Base-by-base conservation (phyloP, 2,113 vertebrate species). In the Grallaria varia region DNA sequence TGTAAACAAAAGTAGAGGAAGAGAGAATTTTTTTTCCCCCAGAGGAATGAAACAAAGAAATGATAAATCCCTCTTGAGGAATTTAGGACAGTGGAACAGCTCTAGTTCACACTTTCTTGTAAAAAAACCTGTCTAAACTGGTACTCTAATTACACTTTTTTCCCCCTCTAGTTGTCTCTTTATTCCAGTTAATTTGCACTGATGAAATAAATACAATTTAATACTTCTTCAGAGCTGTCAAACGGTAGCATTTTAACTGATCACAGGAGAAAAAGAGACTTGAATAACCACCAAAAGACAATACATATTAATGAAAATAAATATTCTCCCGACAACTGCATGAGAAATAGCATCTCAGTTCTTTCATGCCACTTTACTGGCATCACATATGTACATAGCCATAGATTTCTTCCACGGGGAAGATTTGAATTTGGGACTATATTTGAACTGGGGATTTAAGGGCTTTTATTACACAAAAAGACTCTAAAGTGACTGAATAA, bases 311-410 rank as follows among this genome's bases (percentile, higher is more conserved):
- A 22, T 58, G 42, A 66, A 76, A 64, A 53, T 27, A 28, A 89
- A n/a, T 67, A 84, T 59, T 81, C 14, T 82, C 13, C 27, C 40
- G 28, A 58, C 12, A 78, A 13, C 9, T 76, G 25, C 28, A 39
- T 58, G 44, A 76, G 40, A 86, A 96, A 80, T 76, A 37, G 5
- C 37, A 8, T 28, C 14, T 76, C 33, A 35, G 1, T 79, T 83
- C 14, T 62, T 86, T n/a, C 39, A 39, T 68, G 22, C 50, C 53
- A 45, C 23, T 44, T 68, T 81, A 40, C 45, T 85, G 39, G 15
- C 72, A 16, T 66, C 1, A 0, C 12, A 3, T 21, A 27, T 42
- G 10, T 10, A 9, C 11, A 9, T 18, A 35, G 18, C 15, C 50
- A 58, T 35, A 14, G 4, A 35, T 83, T 73, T 68, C 83, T 80